Evolutionary conservation across 2,113 vertebrate species (phyloP).

Genomic region (Cephalophus harveyi): DNA sequence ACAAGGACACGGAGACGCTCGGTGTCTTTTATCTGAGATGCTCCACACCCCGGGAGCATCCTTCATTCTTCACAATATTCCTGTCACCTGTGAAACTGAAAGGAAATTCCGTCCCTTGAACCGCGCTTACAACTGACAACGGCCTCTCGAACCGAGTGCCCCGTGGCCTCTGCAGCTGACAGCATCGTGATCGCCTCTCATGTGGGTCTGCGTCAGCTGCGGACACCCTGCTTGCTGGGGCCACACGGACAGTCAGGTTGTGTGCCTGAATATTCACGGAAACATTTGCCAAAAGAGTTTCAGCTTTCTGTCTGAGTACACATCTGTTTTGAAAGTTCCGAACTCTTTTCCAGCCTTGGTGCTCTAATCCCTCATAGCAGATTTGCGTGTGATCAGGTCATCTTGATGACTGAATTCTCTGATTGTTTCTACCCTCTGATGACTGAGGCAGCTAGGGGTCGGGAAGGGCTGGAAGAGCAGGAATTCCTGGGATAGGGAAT

Average conservation of each 20-base stretch:
- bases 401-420: not conserved
- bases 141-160: not conserved
- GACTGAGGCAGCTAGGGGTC: not conserved
- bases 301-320: not conserved
- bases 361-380: not conserved
- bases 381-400: not conserved
- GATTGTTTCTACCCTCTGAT: not conserved
- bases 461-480: not conserved
- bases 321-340: not conserved
- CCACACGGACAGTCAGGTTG: not conserved
- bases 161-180: too few relatives aligned
- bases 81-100: not conserved
- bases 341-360: not conserved
- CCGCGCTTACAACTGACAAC: too few relatives aligned
- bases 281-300: not conserved
- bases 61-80: not conserved
- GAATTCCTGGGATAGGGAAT: not conserved
- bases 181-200: rapidly evolving
- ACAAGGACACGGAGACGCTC: not conserved
- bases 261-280: not conserved
- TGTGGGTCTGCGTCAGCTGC: not conserved
- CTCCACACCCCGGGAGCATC: not conserved
- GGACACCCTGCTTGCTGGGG: not conserved
- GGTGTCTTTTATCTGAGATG: not conserved
- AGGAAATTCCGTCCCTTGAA: not conserved